Evolutionary conservation across 37 sponge, comb jelly and placozoan genomes (phyloP).

Genomic region (Aplysina aerophoba): DNA sequence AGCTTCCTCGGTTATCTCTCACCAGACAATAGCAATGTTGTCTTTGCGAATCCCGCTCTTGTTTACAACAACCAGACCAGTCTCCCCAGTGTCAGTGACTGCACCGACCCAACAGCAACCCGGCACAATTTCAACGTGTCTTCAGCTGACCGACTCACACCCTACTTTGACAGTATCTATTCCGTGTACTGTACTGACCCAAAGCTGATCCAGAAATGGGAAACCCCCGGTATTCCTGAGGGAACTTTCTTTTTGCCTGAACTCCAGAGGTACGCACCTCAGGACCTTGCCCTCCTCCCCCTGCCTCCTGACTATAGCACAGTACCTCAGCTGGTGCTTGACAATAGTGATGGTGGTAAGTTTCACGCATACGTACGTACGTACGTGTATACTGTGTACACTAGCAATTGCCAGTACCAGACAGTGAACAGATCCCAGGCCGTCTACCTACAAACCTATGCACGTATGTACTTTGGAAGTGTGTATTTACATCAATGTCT

Average conservation of each 20-base stretch:
- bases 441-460: too few relatives aligned
- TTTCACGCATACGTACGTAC: too few relatives aligned
- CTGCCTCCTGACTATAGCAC: neutral
- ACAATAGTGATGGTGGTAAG: neutral
- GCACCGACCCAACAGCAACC: neutral
- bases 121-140: constrained; percentile 29
- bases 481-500: too few relatives aligned
- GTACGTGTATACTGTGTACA: too few relatives aligned
- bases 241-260: neutral
- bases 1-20: constrained; percentile 16
- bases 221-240: neutral
- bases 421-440: too few relatives aligned
- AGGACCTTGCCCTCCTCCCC: neutral
- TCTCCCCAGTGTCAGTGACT: neutral
- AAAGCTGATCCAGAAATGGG: neutral
- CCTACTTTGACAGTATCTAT: constrained; percentile 46
- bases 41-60: constrained; percentile 48
- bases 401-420: too few relatives aligned
- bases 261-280: neutral
- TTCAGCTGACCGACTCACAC: constrained; percentile 37
- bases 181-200: neutral
- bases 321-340: neutral
- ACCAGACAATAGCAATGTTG: constrained; percentile 52
- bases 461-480: too few relatives aligned
- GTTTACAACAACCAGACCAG: neutral